These are phyloP conservation scores for Anoncus sp. DNA, from an alignment of 2,888 invertebrate species.

Conservation along the genomic window DNA sequence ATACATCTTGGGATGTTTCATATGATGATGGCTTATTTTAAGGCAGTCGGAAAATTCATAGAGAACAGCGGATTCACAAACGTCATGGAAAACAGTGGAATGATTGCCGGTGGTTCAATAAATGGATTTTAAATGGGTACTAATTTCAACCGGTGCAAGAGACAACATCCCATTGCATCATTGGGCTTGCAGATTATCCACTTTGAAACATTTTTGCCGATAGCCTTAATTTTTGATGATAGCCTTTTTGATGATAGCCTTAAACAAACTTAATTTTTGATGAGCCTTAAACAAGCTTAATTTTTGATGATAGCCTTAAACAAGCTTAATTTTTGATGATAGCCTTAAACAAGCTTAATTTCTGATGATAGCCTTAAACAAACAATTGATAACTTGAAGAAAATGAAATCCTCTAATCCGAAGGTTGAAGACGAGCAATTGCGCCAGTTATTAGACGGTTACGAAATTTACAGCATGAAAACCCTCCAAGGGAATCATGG, in stretches of 20 bases:
- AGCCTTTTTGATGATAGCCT: too few relatives aligned
- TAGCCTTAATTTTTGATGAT: too few relatives aligned
- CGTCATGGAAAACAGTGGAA: constrained; percentile 63
- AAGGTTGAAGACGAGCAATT: constrained; percentile 44
- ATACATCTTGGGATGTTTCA: constrained; percentile 78
- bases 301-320: too few relatives aligned
- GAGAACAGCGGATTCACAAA: constrained; percentile 67
- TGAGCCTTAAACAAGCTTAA: too few relatives aligned
- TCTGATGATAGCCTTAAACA: too few relatives aligned
- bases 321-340: too few relatives aligned
- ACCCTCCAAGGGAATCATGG: constrained; percentile 67
- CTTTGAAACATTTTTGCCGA: constrained; percentile 68
- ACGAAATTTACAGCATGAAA: constrained; percentile 64
- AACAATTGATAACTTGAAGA: constrained; percentile 9
- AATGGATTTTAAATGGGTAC: constrained; percentile 62
- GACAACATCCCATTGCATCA: constrained; percentile 56
- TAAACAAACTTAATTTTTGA: too few relatives aligned
- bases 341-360: too few relatives aligned
- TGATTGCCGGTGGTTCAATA: constrained; percentile 66
- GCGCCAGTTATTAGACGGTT: constrained; percentile 58
- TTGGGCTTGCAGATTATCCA: constrained; percentile 68
- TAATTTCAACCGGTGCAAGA: constrained; percentile 67
- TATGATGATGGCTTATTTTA: constrained; percentile 70
- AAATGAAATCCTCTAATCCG: background rate
- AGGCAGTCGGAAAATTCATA: constrained; percentile 73